Base-by-base conservation (phyloP, 2,113 vertebrate genomes). In the Daboia siamensis region DNA sequence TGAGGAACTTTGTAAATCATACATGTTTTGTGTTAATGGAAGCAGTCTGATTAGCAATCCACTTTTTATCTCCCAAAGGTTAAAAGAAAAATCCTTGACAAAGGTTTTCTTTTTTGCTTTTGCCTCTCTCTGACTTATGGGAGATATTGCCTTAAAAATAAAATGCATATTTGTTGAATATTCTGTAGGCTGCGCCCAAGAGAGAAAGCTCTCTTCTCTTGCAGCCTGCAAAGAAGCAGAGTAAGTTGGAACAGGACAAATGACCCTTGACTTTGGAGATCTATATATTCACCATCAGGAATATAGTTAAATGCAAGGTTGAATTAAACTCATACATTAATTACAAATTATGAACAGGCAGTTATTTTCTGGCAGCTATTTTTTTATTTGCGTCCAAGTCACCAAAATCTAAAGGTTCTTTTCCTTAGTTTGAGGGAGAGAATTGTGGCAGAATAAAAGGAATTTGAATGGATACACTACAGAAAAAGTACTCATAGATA, bases 1-100 rank as follows among this genome's bases (percentile, higher is more conserved):
- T 93, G 92, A 90, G 95, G 95, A 95, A 51, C n/a, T 90, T 15
- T 15, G 51, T 44, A 84, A 15, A 5, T 2, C 74, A 84, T 7
- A 74, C 0, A 51, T 51, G 33, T 17, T 20, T 29, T 56, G 6
- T 69, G 89, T 48, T 64, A 24, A 61, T 21, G 33, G 69, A 39
- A 39, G 17, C 17, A 1, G 6, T 9, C 20, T 39, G 4, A 15
- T 80, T 20, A 80, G 33, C 33, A 10, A 44, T 44, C 33, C 7
- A 80, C 17, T 9, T 44, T 80, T 80, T 80, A 44, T 44, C 74
- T 44, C 20, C 74, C 17, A 80, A 80, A 39, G 15, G 33, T 74
- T 61, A 15, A 69, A 64, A 64, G 2, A 21, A 21, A 61, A 11
- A 26, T 11, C 6, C 33, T 80, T 80, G 74, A 44, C 7, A 80